phyloP scores from a whole-genome alignment of 2,797 vertebrate species.

The Delichon dasypus region DNA sequence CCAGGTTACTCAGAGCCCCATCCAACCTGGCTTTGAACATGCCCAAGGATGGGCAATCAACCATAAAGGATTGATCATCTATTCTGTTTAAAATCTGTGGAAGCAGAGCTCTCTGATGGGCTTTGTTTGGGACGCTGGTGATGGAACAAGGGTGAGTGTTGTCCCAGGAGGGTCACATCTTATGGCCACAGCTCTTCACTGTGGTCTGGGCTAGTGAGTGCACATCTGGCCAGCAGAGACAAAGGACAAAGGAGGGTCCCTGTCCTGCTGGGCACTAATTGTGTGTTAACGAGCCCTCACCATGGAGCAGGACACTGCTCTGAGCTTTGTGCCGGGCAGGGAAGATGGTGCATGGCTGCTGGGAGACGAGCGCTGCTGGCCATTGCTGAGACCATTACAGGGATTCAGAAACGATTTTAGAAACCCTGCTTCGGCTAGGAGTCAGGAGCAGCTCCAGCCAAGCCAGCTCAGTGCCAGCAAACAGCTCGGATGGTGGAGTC shows the following conservation, averaged over 20 bases:
- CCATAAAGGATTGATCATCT: neutral
- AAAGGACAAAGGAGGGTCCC: neutral
- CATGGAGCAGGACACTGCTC: rapidly evolving
- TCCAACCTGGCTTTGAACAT: neutral
- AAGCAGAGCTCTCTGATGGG: neutral
- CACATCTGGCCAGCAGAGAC: neutral
- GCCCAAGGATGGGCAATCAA: neutral
- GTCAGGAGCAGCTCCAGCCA: neutral
- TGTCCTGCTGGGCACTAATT: neutral
- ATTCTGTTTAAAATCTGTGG: neutral
- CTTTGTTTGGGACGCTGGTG: neutral
- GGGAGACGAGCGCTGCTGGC: rapidly evolving
- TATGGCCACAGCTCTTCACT: rapidly evolving
- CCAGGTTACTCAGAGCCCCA: neutral
- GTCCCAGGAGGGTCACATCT: neutral
- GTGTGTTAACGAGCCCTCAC: rapidly evolving
- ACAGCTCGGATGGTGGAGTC: slow-evolving; percentile 34
- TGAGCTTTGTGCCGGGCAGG: neutral
- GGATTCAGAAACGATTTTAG: neutral
- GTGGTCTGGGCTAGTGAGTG: neutral
- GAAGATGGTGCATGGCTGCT: neutral
- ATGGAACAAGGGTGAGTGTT: neutral
- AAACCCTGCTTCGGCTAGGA: neutral
- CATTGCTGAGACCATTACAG: neutral
- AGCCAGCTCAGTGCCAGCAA: neutral